phyloP scores from a whole-genome alignment of 1,140 invertebrate genomes.

The Pemphigus obesinymphae region DNA sequence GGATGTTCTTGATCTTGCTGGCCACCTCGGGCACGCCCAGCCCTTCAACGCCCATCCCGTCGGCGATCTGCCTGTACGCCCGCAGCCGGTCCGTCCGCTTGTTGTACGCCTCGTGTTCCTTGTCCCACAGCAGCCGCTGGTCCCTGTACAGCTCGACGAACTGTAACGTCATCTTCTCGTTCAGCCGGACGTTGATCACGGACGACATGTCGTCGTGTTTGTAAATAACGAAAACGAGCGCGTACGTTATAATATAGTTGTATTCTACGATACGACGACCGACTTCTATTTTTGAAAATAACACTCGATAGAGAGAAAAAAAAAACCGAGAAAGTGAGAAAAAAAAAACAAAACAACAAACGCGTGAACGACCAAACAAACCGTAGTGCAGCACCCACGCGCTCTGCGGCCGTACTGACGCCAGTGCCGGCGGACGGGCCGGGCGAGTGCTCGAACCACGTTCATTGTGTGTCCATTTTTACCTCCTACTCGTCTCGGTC shows the following conservation, averaged over 20 bases:
- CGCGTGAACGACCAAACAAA: neutral
- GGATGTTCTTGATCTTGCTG: conserved; percentile 47
- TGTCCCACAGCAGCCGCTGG: conserved; percentile 43
- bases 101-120: conserved; percentile 43
- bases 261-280: neutral
- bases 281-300: no score
- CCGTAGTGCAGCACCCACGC: neutral
- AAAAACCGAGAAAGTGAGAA: neutral
- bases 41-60: conserved; percentile 43
- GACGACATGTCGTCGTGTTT: neutral
- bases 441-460: neutral
- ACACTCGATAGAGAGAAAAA: neutral
- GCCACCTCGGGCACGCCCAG: conserved; percentile 43
- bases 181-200: neutral
- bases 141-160: conserved; percentile 41
- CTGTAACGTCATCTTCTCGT: conserved; percentile 43
- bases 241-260: neutral
- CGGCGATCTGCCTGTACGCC: conserved; percentile 41
- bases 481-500: conserved; percentile 21
- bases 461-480: neutral
- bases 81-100: conserved; percentile 39
- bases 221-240: neutral
- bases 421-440: neutral
- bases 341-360: neutral
- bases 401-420: conserved; percentile 1